phyloP scores from a whole-genome alignment of 2,888 invertebrate genomes.

The Dromius quadrimaculatus region DNA sequence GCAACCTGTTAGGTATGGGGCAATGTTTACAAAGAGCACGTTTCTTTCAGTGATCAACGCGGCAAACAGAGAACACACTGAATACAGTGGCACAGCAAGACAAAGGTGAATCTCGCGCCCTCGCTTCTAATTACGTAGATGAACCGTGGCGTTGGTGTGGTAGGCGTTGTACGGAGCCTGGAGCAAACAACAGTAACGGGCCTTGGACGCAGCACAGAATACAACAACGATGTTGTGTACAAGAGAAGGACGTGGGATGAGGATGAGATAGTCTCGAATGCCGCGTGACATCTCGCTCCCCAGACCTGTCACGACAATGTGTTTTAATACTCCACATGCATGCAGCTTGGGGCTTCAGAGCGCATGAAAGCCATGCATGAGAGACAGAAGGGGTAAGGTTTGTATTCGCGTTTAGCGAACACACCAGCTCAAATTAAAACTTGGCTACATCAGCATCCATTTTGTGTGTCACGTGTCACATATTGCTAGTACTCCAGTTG shows the following conservation, averaged over 20 bases:
- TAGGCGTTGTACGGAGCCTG: neutral
- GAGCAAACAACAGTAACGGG: neutral
- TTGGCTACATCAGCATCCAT: constrained; percentile 19
- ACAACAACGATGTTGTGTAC: constrained; percentile 9
- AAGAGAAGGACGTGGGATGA: neutral
- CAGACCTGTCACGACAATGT: constrained; percentile 64
- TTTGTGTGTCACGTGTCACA: constrained; percentile 25
- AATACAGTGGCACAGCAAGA: neutral
- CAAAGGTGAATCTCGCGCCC: constrained; percentile 17
- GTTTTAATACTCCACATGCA: constrained; percentile 62
- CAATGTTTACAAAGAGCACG: constrained; percentile 16
- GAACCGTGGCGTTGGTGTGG: constrained; percentile 17
- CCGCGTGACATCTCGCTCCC: constrained; percentile 55
- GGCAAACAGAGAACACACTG: neutral
- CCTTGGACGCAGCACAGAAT: constrained; percentile 9
- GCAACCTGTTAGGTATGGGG: constrained; percentile 5
- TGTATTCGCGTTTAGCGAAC: constrained; percentile 37
- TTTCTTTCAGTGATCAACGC: constrained; percentile 33
- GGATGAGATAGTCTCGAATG: constrained; percentile 38
- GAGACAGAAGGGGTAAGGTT: neutral
- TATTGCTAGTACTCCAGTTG: neutral
- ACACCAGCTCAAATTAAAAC: constrained; percentile 37
- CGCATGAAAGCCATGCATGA: constrained; percentile 38
- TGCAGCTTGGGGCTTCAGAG: constrained; percentile 40
- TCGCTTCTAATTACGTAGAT: constrained; percentile 49